Evolutionary conservation across 2,113 vertebrate genomes (phyloP).

Genomic region (Origma solitaria): DNA sequence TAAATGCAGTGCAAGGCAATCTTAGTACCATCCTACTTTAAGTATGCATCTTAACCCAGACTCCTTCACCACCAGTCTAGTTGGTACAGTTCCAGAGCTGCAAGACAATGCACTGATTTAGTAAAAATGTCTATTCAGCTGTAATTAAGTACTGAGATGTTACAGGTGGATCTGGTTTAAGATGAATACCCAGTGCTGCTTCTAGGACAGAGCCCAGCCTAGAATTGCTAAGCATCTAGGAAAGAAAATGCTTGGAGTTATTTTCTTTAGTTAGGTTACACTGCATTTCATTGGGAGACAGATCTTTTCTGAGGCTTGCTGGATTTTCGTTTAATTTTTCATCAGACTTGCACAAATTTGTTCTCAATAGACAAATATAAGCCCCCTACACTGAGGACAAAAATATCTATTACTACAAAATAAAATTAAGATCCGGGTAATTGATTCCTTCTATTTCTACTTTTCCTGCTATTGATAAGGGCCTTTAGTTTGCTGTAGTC

Average conservation of each 20-base stretch:
- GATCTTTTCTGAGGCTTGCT: background rate
- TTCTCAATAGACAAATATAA: conserved; percentile 40
- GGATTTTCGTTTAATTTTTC: background rate
- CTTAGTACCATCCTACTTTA: background rate
- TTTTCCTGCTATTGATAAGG: conserved; percentile 90
- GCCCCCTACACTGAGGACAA: conserved; percentile 12
- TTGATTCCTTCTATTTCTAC: conserved; percentile 90
- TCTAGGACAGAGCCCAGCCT: conserved; percentile 46
- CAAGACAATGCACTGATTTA: background rate
- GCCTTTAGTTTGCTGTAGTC: conserved; percentile 94
- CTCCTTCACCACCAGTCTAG: background rate
- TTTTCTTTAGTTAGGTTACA: conserved; percentile 44
- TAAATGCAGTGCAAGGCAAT: conserved; percentile 16
- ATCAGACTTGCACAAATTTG: conserved; percentile 34
- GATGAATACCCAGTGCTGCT: conserved; percentile 52
- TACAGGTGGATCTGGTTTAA: conserved; percentile 65
- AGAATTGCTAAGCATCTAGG: conserved; percentile 32
- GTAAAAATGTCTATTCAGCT: background rate
- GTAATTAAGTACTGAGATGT: conserved; percentile 42
- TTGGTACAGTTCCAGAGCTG: background rate
- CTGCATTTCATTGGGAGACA: conserved; percentile 20
- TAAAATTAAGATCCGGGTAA: conserved; percentile 77
- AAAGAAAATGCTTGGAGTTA: conserved; percentile 37
- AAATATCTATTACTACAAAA: background rate
- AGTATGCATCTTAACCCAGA: conserved; percentile 16